Base-by-base conservation (phyloP, 35 echinoderm and acorn worm species). In the Apostichopus parvimensis region DNA sequence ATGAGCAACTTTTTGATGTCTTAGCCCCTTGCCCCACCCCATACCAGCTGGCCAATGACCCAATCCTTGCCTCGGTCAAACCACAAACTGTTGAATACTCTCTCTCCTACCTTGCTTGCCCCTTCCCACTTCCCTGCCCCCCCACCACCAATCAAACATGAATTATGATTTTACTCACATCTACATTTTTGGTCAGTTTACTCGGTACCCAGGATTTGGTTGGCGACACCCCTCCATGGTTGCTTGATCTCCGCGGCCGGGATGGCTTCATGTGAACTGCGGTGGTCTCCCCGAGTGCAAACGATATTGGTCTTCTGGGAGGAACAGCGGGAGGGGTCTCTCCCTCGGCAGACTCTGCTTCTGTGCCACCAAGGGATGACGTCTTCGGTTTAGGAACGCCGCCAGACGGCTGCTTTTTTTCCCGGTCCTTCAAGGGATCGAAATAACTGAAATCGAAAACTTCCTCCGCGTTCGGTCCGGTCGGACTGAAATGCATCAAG, bases 391-490 rank as follows among this genome's bases (percentile, higher is more conserved):
- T 45, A 77, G 66, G 5, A 65, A 15, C 8, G 1, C 34, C 64
- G 17, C 12, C 9, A 25, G 53, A 18, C 4, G 86, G 75, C 1
- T 60, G 24, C 58, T 68, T 20, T 56, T 82, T 53, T 25, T 93
- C 85, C 6, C 68, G 54, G 13, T 65, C 88, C 23, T 76, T 86
- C 22, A 96, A 57, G 0, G 95, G 95, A 65, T 97, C 95, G 92
- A 97, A 97, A 60, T 94, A 86, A 60, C 91, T 90, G 60, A 97
- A 97, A 84, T 94, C 93, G 78, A 94, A 94, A 77, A 94, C 87
- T 34, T 92, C 90, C 4, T 87, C 81, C 13, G 61, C 53, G 73
- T 62, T 70, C 7, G 61, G 11, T 22, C 79, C 61, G 9, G 56
- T 94, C 21, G 93, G 93, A 58, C 91, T 94, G n/a, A 94, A 97